Evolutionary conservation across 1,140 invertebrate species (phyloP), one percentile per base, ranked within the genome.

Genomic region (Listronotus oregonensis): DNA sequence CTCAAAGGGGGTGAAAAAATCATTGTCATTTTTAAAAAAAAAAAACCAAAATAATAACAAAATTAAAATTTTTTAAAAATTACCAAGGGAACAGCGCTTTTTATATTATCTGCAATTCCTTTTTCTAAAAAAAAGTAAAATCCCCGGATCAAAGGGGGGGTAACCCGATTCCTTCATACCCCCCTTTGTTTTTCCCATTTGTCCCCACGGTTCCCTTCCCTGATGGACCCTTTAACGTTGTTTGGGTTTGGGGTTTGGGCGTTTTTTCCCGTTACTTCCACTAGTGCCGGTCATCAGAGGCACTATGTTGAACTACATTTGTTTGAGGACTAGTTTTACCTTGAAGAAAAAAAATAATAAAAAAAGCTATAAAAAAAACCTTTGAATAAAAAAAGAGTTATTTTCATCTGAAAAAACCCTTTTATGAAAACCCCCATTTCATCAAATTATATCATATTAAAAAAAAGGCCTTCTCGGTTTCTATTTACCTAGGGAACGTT

Each of bases 101-200:
- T 32, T 76, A 47, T 50, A 76, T 72, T 31, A 56, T 66, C 44
- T 74, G 66, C 21, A 78, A 59, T 62, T 78, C 77, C 51, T 71
- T 74, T 8, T 73, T 68, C 14, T n/a, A n/a, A 78, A 64, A 70
- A 77, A 78, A 68, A 77, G 76, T 44, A 78, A 59, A 2, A 73
- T 77, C 39, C 74, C 39, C 34, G 77, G 77, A 64, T 78, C 76
- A 66, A 75, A 77, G 47, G 66, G 73, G 21, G 66, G 69, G 56
- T 77, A 78, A 8, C 63, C 61, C n/a, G 71, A 70, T 12, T 72
- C 46, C 42, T 71, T 71, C 39, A 73, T 72, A 12, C 62, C 67
- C 42, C 71, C 70, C 27, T 60, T 66, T 18, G 71, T 66, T 32
- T 66, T 70, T 18, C 77, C 60, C 11, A 77, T 52, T 55, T 72